phyloP scores from a whole-genome alignment of 53 echinoderm and acorn worm species.

The Echinometra lucunter region DNA sequence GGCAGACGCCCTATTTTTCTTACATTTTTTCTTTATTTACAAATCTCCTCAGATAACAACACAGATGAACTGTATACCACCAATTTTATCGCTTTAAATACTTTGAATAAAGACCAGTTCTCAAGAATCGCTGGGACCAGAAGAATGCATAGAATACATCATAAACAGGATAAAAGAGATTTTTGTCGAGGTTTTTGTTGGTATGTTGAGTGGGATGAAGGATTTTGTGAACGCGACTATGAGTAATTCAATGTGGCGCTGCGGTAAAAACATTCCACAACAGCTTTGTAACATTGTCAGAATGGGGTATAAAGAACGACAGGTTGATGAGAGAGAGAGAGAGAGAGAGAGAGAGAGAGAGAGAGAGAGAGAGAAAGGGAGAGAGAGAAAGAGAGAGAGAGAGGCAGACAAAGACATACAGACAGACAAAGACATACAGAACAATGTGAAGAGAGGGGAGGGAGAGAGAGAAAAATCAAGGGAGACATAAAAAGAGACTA shows the following conservation, averaged over 20 bases:
- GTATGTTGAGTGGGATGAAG: neutral
- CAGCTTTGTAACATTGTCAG: neutral
- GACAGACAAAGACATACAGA: neutral
- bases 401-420: neutral
- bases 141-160: neutral
- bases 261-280: neutral
- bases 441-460: no score
- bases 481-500: neutral
- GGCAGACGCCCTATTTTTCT: no score
- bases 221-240: neutral
- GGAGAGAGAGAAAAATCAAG: no score
- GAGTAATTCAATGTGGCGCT: conserved; percentile 20
- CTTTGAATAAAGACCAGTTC: neutral
- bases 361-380: no score
- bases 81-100: neutral
- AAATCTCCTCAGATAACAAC: neutral
- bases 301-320: neutral
- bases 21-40: neutral
- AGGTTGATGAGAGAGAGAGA: neutral
- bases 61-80: neutral
- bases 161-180: no score
- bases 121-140: neutral
- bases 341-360: neutral
- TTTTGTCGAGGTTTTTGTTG: neutral
- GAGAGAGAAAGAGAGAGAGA: no score